Evolutionary conservation across 2,888 invertebrate genomes (phyloP).

Genomic region (Parochlus steinenii): DNA sequence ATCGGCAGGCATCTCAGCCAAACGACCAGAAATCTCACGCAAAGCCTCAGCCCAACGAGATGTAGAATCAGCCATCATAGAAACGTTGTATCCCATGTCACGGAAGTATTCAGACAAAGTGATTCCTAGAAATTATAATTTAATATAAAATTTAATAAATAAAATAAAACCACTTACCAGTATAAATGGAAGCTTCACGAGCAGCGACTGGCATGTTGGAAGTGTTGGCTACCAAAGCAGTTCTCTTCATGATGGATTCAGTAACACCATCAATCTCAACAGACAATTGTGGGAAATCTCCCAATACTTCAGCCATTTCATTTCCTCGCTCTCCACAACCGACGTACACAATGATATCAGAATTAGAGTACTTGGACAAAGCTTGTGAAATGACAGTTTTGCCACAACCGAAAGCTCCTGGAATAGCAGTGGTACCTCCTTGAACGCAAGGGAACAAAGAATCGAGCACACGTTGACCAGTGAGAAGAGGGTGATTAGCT

Average conservation of each 20-base stretch:
- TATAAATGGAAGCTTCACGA: constrained; percentile 99
- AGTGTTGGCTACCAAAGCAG: constrained; percentile 96
- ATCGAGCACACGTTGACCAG: constrained; percentile 96
- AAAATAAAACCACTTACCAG: constrained; percentile 40
- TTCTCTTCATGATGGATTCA: constrained; percentile 99
- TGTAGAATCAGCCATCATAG: constrained; percentile 99
- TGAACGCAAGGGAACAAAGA: constrained; percentile 98
- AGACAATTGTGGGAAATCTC: constrained; percentile 96
- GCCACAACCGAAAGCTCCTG: constrained; percentile 99
- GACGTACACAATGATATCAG: constrained; percentile 97
- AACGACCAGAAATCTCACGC: constrained; percentile 97
- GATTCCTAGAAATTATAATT: constrained; percentile 45
- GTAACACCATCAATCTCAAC: constrained; percentile 93
- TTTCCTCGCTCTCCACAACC: constrained; percentile 99
- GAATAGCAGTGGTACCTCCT: constrained; percentile 97
- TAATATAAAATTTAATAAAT: constrained; percentile 5
- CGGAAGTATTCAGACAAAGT: constrained; percentile 99
- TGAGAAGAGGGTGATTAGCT: constrained; percentile 94
- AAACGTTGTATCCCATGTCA: constrained; percentile 99
- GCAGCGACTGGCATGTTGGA: constrained; percentile 99
- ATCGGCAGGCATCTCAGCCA: constrained; percentile 99
- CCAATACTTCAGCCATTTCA: constrained; percentile 98
- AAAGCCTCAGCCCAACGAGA: constrained; percentile 99
- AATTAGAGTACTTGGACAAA: constrained; percentile 98
- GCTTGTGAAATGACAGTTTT: constrained; percentile 99